Evolutionary conservation across 2,113 vertebrate genomes (phyloP).

Genomic region (Neolamprologus kungweensis): DNA sequence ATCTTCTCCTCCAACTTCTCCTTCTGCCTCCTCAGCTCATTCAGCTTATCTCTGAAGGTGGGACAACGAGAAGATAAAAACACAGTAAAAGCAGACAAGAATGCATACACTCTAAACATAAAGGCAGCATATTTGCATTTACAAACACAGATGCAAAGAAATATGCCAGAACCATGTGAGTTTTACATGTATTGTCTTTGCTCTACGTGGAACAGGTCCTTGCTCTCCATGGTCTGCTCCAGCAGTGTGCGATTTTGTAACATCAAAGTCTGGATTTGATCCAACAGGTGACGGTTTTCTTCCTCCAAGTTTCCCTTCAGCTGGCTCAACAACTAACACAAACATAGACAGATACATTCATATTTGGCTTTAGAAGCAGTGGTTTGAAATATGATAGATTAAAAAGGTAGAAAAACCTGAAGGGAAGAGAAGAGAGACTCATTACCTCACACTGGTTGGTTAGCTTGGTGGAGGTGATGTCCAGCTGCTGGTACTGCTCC

Average conservation of each 20-base stretch:
- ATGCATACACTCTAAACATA: neutral
- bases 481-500: conserved; percentile 93
- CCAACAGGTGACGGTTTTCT: conserved; percentile 93
- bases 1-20: conserved; percentile 99
- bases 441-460: conserved; percentile 96
- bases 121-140: neutral
- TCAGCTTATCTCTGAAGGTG: conserved; percentile 80
- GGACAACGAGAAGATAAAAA: neutral
- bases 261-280: conserved; percentile 98
- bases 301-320: conserved; percentile 97
- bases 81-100: neutral
- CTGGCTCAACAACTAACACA: conserved; percentile 86
- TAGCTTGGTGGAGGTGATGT: conserved; percentile 92
- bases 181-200: conserved; percentile 94
- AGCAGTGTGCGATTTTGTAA: conserved; percentile 92
- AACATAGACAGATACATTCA: neutral
- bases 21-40: conserved; percentile 94
- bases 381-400: neutral
- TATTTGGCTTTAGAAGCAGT: neutral
- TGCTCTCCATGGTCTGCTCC: conserved; percentile 99
- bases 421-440: neutral
- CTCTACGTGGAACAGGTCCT: conserved; percentile 96
- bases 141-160: neutral
- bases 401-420: neutral
- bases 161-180: neutral